phyloP scores from a whole-genome alignment of 2,888 invertebrate genomes.

The Pelosia muscerda region DNA sequence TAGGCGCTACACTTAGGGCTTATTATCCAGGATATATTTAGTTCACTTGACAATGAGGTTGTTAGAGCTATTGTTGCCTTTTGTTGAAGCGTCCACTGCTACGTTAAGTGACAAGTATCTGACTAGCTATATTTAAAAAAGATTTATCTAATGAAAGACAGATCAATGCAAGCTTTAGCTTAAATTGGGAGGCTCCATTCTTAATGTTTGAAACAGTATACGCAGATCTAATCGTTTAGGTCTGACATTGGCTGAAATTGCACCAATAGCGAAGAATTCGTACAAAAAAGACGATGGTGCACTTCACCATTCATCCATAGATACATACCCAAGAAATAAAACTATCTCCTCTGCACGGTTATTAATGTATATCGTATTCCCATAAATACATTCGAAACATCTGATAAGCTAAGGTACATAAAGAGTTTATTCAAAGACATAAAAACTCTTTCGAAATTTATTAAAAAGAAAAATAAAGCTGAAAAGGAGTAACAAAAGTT shows the following conservation, averaged over 20 bases:
- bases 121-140: background rate
- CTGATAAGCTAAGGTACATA: background rate
- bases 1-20: conserved; percentile 9
- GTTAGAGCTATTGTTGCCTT: background rate
- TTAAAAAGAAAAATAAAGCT: background rate
- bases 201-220: background rate
- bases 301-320: too few relatives aligned
- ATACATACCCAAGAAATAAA: too few relatives aligned
- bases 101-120: background rate
- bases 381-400: background rate
- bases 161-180: background rate
- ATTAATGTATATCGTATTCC: background rate
- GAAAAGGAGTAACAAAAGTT: conserved; percentile 21
- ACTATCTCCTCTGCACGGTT: background rate
- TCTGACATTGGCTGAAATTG: too few relatives aligned
- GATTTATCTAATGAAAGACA: background rate
- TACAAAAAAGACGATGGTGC: too few relatives aligned
- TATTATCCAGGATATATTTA: background rate
- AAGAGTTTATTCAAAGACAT: background rate
- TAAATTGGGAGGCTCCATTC: background rate
- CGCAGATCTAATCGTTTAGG: too few relatives aligned
- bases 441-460: background rate
- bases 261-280: too few relatives aligned
- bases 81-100: background rate
- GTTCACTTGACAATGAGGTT: conserved; percentile 4